A percentile compares a stretch with the other conserved stretches of the same genome.
Evolutionary conservation across 2,797 vertebrate species (phyloP).

Genomic region (Characodon lateralis): DNA sequence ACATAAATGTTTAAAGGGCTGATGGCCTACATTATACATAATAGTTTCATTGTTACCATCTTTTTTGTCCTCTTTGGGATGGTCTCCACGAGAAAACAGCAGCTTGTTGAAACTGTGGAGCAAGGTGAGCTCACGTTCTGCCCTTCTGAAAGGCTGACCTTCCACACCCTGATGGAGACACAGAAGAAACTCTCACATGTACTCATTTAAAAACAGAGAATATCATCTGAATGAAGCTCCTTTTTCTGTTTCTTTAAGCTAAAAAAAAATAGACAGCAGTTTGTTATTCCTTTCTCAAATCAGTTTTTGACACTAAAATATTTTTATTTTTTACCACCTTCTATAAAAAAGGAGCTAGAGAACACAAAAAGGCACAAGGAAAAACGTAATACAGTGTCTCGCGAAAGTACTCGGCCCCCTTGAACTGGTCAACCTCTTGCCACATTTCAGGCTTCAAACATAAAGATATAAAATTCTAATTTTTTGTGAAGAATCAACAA

Average conservation of each 20-base stretch:
- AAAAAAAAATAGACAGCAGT: neutral
- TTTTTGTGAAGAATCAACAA: too few species aligned
- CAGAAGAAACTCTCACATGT: constrained; percentile 10
- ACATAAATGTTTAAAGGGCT: neutral
- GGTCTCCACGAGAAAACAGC: constrained; percentile 66
- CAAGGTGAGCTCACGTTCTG: constrained; percentile 85
- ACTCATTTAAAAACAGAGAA: constrained; percentile 21
- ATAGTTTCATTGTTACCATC: constrained; percentile 44
- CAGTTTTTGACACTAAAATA: neutral
- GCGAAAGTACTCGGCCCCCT: too few species aligned
- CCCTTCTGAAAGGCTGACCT: constrained; percentile 77
- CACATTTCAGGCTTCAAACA: too few species aligned
- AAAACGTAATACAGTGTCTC: neutral
- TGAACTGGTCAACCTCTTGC: too few species aligned
- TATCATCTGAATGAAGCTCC: constrained; percentile 1
- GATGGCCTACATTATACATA: neutral
- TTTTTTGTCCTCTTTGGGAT: constrained; percentile 39
- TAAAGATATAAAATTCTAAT: too few species aligned
- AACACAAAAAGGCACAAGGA: neutral
- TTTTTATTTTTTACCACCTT: neutral
- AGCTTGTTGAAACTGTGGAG: constrained; percentile 81
- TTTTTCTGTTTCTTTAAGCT: neutral
- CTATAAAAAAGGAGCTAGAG: neutral
- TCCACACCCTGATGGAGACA: constrained; percentile 76
- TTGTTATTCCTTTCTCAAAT: neutral